phyloP scores from a whole-genome alignment of 2,113 vertebrate species.

The Atractosteus spatula region DNA sequence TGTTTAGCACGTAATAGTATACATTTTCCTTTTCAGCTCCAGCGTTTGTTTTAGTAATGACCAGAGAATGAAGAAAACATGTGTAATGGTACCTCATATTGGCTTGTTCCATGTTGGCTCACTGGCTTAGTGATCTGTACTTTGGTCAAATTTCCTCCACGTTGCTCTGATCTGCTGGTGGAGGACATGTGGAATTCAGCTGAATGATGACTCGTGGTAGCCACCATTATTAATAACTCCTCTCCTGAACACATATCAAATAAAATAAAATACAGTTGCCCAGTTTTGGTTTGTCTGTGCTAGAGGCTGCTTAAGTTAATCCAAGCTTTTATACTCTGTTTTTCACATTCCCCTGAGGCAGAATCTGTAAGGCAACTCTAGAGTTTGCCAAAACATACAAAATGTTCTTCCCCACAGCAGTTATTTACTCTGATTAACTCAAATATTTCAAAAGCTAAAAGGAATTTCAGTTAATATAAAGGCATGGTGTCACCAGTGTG shows the following conservation, averaged over 20 bases:
- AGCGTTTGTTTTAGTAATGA: slow-evolving; percentile 23
- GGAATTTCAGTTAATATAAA: background rate
- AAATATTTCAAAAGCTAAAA: background rate
- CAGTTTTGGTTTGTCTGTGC: background rate
- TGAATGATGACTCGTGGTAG: background rate
- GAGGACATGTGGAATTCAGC: background rate
- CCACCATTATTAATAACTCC: background rate
- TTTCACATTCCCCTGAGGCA: background rate
- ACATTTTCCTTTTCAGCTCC: slow-evolving; percentile 20
- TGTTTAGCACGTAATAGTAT: background rate
- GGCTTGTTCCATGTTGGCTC: background rate
- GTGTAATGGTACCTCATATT: too few relatives aligned
- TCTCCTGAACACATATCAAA: background rate
- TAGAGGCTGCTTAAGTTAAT: background rate
- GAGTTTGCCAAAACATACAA: background rate
- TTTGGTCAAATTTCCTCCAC: background rate
- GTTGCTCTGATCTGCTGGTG: background rate
- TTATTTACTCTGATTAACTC: background rate
- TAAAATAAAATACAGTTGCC: background rate
- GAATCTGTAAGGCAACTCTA: background rate
- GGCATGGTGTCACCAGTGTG: too few relatives aligned
- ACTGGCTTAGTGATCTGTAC: background rate
- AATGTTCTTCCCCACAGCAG: background rate
- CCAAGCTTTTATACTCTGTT: background rate
- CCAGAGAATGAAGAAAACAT: slow-evolving; percentile 15